Evolutionary conservation across 92 coral and sea anemone genomes (phyloP).

Genomic region (Plumapathes pennacea): DNA sequence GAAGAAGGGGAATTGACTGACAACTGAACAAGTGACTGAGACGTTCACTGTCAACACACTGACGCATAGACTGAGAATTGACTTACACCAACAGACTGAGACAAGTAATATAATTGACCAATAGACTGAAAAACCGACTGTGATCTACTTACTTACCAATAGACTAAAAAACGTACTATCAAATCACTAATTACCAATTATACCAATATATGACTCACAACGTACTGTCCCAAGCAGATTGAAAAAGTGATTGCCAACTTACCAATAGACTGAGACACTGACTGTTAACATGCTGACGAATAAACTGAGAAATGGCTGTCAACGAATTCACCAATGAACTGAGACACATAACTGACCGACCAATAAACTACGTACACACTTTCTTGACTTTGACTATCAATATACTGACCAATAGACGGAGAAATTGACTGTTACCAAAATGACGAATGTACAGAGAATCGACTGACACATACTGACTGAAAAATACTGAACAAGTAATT

Average conservation of each 20-base stretch:
- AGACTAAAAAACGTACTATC: background rate
- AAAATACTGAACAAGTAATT: too few relatives aligned
- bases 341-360: background rate
- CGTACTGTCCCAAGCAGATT: too few relatives aligned
- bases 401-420: background rate
- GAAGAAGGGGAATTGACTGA: too few relatives aligned
- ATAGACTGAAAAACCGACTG: background rate
- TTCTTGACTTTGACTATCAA: background rate
- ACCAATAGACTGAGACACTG: background rate
- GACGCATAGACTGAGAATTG: background rate
- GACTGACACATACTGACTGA: too few relatives aligned
- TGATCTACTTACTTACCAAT: background rate
- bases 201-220: too few relatives aligned
- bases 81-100: constrained; percentile 1
- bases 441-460: too few relatives aligned
- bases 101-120: background rate
- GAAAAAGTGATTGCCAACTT: background rate
- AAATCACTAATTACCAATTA: too few relatives aligned
- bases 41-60: too few relatives aligned
- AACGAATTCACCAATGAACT: too few relatives aligned
- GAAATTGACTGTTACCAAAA: constrained; percentile 5
- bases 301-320: background rate
- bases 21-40: too few relatives aligned
- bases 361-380: too few relatives aligned
- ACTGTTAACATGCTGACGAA: background rate